Evolutionary conservation across 2,797 vertebrate species (phyloP), one percentile per base, ranked within the genome.

Genomic region (Serranus cabrilla): DNA sequence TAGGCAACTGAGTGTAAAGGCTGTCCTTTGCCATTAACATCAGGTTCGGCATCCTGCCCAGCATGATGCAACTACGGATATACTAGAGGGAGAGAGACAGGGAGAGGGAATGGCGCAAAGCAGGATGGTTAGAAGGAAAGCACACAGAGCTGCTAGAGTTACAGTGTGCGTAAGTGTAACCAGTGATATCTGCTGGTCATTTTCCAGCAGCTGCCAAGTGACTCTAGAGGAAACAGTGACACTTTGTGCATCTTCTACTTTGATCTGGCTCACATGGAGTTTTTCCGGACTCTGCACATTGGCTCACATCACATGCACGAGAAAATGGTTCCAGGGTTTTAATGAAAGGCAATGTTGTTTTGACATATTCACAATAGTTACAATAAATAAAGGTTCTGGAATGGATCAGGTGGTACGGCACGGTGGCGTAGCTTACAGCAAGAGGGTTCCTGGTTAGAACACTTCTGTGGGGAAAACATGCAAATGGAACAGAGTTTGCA

Each of bases 1-100:
- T 94, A 2, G 98, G 98, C 83, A 99, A 90, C 91, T 99, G 98
- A 5, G 94, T 96, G 87, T 99, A 99, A 21, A 99, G 93, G 89
- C 97, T 98, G 92, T 99, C 98, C 92, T 99, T 99, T 5, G 97
- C 96, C 97, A 99, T 99, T 68, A 99, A 90, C 98, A 99, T 99
- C 91, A 99, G 94, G 91, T 98, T 98, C 62, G 98, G 98, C 97
- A 99, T 96, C 86, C 98, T 96, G 62, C 95, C 95, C 74, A 99
- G 96, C 97, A 98, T 98, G 90, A 99, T 98, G 89, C 97, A 99
- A 91, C 97, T 99, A 89, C 97, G 95, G 66, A 99, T 97, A 73
- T 99, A 99, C 98, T 98, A 76, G 91, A 92, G 18, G 91, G 67
- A 71, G 57, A 85, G 49, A 71, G 55, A 86, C n/a, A 60, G n/a